phyloP scores from a whole-genome alignment of 2,888 invertebrate species.

The Micropterix aruncella region DNA sequence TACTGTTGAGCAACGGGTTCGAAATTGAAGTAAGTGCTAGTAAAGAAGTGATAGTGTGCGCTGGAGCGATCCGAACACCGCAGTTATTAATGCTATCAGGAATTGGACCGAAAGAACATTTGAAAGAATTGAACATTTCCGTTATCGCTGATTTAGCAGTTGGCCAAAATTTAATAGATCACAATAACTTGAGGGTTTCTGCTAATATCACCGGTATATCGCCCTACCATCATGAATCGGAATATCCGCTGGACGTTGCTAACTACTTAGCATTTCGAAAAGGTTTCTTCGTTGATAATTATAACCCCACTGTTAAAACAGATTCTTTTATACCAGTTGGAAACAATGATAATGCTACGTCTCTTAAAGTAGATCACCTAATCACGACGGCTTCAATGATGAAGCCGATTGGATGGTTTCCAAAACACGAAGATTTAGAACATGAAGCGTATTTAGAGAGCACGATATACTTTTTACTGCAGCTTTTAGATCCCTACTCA shows the following conservation, averaged over 20 bases:
- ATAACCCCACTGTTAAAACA: no score
- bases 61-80: neutral
- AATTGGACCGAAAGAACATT: neutral
- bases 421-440: neutral
- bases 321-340: neutral
- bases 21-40: neutral
- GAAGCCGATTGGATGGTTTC: no score
- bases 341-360: neutral
- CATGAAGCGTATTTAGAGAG: no score
- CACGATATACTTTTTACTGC: no score
- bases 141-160: constrained; percentile 34
- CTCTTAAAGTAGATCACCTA: neutral
- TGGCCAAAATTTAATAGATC: neutral
- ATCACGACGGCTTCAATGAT: neutral
- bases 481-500: no score
- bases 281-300: no score
- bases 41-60: neutral
- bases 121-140: neutral
- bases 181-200: neutral
- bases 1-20: neutral
- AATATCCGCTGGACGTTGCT: no score
- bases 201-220: no score
- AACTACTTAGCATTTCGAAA: no score
- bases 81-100: neutral
- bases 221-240: neutral